Conservation (phyloP, 2,888 invertebrate species). For the Axea sp. region DNA sequence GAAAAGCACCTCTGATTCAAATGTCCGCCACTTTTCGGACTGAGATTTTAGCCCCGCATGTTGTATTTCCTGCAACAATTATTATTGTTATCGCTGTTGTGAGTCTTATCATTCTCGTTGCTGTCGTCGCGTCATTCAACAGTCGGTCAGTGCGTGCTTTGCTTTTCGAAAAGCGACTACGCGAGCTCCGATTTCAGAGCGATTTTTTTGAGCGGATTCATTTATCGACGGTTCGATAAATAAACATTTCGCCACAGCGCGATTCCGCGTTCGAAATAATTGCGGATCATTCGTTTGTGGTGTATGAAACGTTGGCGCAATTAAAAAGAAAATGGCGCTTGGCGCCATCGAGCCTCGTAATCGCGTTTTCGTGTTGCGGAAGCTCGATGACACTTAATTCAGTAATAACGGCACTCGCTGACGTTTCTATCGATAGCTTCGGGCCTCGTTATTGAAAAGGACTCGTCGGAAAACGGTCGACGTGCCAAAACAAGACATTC, state of each 20-base stretch:
- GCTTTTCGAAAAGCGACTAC: no score
- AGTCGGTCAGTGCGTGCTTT: no score
- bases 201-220: no score
- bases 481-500: slow-evolving; percentile 6
- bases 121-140: no score
- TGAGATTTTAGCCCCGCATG: no score
- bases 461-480: background rate
- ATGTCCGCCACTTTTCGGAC: no score
- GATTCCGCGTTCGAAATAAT: slow-evolving; percentile 31
- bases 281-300: slow-evolving; percentile 6
- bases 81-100: no score
- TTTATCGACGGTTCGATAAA: no score
- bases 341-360: slow-evolving; percentile 42
- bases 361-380: slow-evolving; percentile 46
- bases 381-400: slow-evolving; percentile 38
- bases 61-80: no score
- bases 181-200: no score
- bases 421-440: slow-evolving; percentile 19
- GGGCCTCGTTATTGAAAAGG: background rate
- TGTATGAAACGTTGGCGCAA: slow-evolving; percentile 28
- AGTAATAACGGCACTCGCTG: slow-evolving; percentile 32
- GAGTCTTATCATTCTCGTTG: no score
- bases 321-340: slow-evolving; percentile 32
- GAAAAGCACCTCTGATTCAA: background rate
- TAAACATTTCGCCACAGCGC: no score